Base-by-base conservation (phyloP, 2,797 vertebrate genomes). In the Coilia nasus region DNA sequence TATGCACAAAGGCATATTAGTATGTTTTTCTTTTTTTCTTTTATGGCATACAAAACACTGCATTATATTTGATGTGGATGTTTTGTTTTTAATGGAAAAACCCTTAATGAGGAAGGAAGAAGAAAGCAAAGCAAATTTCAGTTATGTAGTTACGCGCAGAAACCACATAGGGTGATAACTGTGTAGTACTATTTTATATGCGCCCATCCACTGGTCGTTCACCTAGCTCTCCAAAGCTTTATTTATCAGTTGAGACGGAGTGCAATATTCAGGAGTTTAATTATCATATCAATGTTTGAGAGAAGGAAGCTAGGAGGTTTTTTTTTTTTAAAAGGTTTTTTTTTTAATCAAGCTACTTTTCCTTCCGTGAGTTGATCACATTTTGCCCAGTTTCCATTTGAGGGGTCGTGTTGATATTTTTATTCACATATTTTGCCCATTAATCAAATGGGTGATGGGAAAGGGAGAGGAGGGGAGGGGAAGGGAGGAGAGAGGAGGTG, bases 341-440 rank as follows among this genome's bases (percentile, higher is more conserved):
- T 54, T 23, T 25, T 67, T 82, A 67, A 82, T 82, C 81, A 83
- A 14, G 35, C 31, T 1, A 85, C 89, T 83, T 89, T 93, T 94
- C 91, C 83, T 87, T 93, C 90, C 91, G 89, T 89, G 89, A 93
- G 91, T 92, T 88, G 90, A 90, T 92, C 89, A 82, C 62, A 71
- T 87, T 83, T 83, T 83, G 88, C 23, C 46, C 89, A 89, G 90
- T 88, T 88, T 87, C 81, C 85, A 89, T 94, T 93, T 91, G 92
- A 94, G 87, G 90, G 94, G 91, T 92, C 91, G 92, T 93, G 94
- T 93, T 93, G 92, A 95, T 94, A 92, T 94, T 95, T 94, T 93
- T 94, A 94, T 94, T 94, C 93, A 92, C 94, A 92, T 93, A 94
- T 95, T 95, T 92, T 91, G 91, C 93, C 92, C 95, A 95, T 95